Evolutionary conservation across 53 echinoderm and acorn worm species (phyloP).

Genomic region (Paracentrotus lividus): DNA sequence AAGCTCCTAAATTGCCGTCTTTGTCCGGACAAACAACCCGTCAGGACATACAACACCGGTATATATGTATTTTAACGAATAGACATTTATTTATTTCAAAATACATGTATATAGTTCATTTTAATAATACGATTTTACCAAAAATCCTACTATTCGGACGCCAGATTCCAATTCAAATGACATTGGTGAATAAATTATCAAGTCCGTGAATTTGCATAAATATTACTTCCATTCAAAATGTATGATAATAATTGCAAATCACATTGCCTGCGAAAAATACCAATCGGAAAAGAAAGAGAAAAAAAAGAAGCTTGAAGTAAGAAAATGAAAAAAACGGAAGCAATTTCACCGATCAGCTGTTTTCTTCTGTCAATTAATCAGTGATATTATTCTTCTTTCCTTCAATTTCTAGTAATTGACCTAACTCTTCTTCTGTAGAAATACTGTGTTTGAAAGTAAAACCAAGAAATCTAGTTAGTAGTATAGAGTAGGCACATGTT

Average conservation of each 20-base stretch:
- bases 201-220: background rate
- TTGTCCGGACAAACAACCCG: no score
- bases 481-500: background rate
- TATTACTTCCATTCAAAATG: background rate
- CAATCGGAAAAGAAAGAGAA: background rate
- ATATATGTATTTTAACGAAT: no score
- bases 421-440: background rate
- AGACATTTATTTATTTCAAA: no score
- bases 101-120: no score
- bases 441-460: background rate
- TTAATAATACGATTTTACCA: no score
- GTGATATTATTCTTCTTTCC: background rate
- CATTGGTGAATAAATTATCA: background rate
- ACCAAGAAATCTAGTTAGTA: background rate
- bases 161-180: background rate
- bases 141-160: background rate
- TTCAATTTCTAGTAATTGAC: background rate
- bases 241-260: slow-evolving; percentile 16
- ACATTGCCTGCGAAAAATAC: background rate
- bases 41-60: no score
- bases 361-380: background rate
- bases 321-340: slow-evolving; percentile 14
- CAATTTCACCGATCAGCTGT: background rate
- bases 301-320: no score
- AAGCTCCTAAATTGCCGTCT: no score